Percentiles rank a stretch among this genome's conserved stretches.
Evolutionary conservation across 2,113 vertebrate genomes (phyloP).

Genomic region (Electrona antarctica): DNA sequence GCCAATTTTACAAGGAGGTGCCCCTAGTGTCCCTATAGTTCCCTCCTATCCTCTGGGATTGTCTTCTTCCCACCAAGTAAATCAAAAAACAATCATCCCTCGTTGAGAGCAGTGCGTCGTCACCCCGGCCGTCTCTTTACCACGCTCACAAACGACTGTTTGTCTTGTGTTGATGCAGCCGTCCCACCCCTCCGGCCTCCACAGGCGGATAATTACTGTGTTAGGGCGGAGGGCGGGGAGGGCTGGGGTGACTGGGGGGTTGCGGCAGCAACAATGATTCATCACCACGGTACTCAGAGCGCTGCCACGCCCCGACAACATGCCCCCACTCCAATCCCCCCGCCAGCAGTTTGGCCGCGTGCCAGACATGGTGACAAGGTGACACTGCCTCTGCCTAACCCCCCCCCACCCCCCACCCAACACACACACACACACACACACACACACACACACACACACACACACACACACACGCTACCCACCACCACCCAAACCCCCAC

Average conservation of each 20-base stretch:
- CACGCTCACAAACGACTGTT: constrained; percentile 37
- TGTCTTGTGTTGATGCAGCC: constrained; percentile 67
- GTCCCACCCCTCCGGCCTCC: constrained; percentile 58
- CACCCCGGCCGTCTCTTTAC: constrained; percentile 27
- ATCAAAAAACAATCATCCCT: not conserved
- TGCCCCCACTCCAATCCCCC: constrained; percentile 53
- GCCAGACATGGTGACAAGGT: constrained; percentile 76
- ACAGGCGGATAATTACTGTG: constrained; percentile 74
- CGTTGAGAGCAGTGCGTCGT: constrained; percentile 36
- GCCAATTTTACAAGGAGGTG: too few species aligned
- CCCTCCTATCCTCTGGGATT: too few species aligned
- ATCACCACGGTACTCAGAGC: constrained; percentile 63
- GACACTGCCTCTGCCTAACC: constrained; percentile 65
- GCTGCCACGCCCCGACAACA: constrained; percentile 50
- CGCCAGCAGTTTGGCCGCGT: constrained; percentile 65
- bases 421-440: not conserved
- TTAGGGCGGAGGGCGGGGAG: constrained; percentile 69
- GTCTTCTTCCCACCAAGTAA: too few species aligned
- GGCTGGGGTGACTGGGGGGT: not conserved
- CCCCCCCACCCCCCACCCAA: not conserved
- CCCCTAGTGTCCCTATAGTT: too few species aligned
- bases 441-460: not conserved
- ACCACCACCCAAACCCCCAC: not conserved
- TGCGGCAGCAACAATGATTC: constrained; percentile 66
- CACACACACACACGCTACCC: too few species aligned